Evolutionary conservation across 2,797 vertebrate species (phyloP), one percentile per base, ranked within the genome.

Genomic region (Ataeniobius toweri): DNA sequence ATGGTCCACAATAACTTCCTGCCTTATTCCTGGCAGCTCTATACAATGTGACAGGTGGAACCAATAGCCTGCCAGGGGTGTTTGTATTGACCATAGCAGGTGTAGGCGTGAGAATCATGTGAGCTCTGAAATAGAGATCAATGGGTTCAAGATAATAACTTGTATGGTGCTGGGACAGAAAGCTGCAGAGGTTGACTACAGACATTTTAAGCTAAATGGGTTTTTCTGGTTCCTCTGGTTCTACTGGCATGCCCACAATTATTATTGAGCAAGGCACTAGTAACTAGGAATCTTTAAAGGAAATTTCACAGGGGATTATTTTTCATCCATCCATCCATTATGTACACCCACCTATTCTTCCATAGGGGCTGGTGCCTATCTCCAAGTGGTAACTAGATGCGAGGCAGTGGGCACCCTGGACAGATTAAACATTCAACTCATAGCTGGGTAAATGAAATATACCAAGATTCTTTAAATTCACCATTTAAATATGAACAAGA

Each of bases 1-100:
- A 97, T 97, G 96, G 96, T 77, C 90, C 3, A 80, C 85, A 77
- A 94, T 79, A 82, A 92, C 92, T 94, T 94, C 94, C 94, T 94
- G 85, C 88, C 31, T 48, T 78, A 86, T 90, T 93, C 90, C 91
- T 89, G 83, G 86, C 51, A 83, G 88, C 85, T 83, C 91, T 58
- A 89, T 82, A 90, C 91, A 93, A 91, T 91, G 91, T 91, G 91
- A 92, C 93, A 94, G 94, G 93, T 94, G 93, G 94, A 94, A 90
- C 88, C 89, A 90, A 93, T 93, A 84, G 86, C 78, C 78, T 31
- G 78, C 80, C 68, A 9, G 76, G 77, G 76, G 89, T 63, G 83
- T 91, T 90, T 87, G 78, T 56, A 81, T 86, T 83, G 80, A 79
- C 81, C 86, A 59, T 84, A 58, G 85, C 89, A 89, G 91, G 90